Evolutionary conservation across 1,140 invertebrate genomes (phyloP).

Genomic region (Drosophila pallidifrons): DNA sequence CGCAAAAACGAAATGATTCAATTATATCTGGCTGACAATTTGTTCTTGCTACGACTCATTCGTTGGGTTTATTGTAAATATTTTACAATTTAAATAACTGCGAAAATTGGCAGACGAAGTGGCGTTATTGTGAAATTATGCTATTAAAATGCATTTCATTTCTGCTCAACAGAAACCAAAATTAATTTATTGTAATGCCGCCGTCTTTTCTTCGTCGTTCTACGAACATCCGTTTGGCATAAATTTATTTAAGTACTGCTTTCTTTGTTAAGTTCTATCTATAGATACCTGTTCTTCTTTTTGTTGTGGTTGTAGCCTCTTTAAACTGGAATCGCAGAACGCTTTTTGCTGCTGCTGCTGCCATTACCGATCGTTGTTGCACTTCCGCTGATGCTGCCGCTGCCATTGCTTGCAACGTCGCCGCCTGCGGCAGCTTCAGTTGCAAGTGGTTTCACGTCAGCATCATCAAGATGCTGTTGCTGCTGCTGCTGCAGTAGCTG

Average conservation of each 20-base stretch:
- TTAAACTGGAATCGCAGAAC: slow-evolving; percentile 78
- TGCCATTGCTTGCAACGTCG: slow-evolving; percentile 60
- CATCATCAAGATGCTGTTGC: not conserved
- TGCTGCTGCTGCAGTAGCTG: slow-evolving; percentile 44
- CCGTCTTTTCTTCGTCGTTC: too few species aligned
- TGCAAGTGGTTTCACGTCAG: slow-evolving; percentile 24
- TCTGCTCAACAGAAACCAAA: too few species aligned
- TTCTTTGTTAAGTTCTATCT: slow-evolving; percentile 13
- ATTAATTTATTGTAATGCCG: too few species aligned
- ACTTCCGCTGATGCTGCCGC: slow-evolving; percentile 63
- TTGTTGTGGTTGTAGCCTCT: not conserved
- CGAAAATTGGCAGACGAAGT: not conserved
- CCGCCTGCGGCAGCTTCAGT: slow-evolving; percentile 16
- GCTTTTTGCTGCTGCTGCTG: slow-evolving; percentile 66
- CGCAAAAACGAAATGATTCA: slow-evolving; percentile 31
- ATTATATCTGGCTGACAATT: slow-evolving; percentile 53
- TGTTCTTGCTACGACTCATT: slow-evolving; percentile 6
- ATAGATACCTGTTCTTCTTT: slow-evolving; percentile 10
- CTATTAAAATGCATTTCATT: too few species aligned
- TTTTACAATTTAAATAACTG: not conserved
- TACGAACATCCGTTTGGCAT: not conserved
- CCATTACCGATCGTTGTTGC: slow-evolving; percentile 45
- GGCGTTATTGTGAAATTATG: not conserved
- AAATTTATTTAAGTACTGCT: not conserved
- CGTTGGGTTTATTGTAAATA: slow-evolving; percentile 41